These are phyloP conservation scores for Nansenia antarctica DNA, from an alignment of 2,113 vertebrate species.

Conservation along the genomic window DNA sequence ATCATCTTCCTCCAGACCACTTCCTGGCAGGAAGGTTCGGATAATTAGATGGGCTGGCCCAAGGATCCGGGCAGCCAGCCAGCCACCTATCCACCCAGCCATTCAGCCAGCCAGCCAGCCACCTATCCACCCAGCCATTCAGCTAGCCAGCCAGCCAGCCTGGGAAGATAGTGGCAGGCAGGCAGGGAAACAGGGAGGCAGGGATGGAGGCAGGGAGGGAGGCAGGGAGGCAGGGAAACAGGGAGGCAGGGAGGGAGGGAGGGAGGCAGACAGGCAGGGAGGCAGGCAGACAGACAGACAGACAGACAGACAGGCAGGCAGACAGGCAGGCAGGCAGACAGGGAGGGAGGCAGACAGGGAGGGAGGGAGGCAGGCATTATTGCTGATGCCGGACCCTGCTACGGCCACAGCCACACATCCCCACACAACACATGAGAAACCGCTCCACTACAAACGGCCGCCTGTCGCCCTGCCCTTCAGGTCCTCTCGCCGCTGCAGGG, in stretches of 20 bases:
- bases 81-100: not conserved
- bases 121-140: no score
- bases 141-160: not conserved
- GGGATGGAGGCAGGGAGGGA: not conserved
- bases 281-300: no score
- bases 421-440: not conserved
- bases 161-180: constrained; percentile 14
- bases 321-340: constrained; percentile 2
- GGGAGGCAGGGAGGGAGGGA: not conserved
- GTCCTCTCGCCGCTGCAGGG: constrained; percentile 27
- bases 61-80: not conserved
- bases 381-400: constrained; percentile 18
- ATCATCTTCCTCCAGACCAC: constrained; percentile 2
- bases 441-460: constrained; percentile 28
- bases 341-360: not conserved
- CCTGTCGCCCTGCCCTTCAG: constrained; percentile 39
- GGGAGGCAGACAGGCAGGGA: no score
- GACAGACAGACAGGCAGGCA: no score
- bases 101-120: not conserved
- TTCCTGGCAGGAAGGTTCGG: constrained; percentile 6
- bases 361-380: not conserved
- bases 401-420: constrained; percentile 4
- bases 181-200: not conserved
- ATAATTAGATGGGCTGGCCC: not conserved
- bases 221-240: not conserved